phyloP scores from a whole-genome alignment of 2,888 invertebrate species.

The Galerucella nymphaeae region DNA sequence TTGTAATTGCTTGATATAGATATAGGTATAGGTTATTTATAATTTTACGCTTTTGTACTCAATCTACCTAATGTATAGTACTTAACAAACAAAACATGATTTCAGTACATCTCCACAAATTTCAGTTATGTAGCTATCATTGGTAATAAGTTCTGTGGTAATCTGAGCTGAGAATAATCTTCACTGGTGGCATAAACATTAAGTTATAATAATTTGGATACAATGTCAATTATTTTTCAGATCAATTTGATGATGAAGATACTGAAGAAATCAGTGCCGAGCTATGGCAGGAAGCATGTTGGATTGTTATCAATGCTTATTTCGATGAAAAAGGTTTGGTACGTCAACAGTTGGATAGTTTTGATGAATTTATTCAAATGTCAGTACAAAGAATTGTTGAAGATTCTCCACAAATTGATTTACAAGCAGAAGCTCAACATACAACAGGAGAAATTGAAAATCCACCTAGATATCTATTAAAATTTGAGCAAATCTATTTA shows the following conservation, averaged over 20 bases:
- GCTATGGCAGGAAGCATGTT: conserved; percentile 99
- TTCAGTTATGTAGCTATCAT: too few species aligned
- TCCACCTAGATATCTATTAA: conserved; percentile 90
- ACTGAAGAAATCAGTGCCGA: conserved; percentile 97
- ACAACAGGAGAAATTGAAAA: conserved; percentile 91
- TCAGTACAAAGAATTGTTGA: conserved; percentile 99
- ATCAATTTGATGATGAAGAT: conserved; percentile 83
- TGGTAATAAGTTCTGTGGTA: neutral
- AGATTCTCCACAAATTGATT: conserved; percentile 97
- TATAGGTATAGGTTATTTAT: neutral
- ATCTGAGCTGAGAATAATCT: neutral
- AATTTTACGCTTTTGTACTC: neutral
- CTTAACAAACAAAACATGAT: neutral
- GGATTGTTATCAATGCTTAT: conserved; percentile 99
- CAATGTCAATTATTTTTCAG: conserved; percentile 44
- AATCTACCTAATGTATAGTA: neutral
- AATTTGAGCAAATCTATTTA: conserved; percentile 98
- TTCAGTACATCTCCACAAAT: too few species aligned
- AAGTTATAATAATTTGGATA: neutral
- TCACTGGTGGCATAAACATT: neutral
- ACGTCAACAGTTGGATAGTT: conserved; percentile 98
- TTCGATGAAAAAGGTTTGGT: conserved; percentile 99
- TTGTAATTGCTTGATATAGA: neutral
- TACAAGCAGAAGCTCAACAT: conserved; percentile 98
- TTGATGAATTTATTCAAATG: conserved; percentile 99